A percentile compares a stretch with the other conserved stretches of the same genome.
These are phyloP conservation scores for Labrus mixtus DNA, from an alignment of 2,113 vertebrate genomes.

Conservation along the genomic window DNA sequence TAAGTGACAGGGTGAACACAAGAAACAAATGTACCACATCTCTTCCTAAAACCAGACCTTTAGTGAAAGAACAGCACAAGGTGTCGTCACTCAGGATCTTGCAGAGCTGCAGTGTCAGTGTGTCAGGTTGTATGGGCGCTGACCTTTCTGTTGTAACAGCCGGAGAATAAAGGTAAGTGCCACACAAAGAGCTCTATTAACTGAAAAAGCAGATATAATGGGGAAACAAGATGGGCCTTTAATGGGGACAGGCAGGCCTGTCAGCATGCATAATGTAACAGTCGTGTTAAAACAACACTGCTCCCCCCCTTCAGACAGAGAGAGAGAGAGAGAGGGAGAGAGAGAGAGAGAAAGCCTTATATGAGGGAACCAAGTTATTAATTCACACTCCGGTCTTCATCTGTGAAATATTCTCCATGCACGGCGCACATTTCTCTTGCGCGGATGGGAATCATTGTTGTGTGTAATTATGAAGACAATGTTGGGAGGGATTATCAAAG, in stretches of 20 bases:
- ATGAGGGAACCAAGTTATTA: slow-evolving; percentile 74
- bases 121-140: slow-evolving; percentile 68
- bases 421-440: slow-evolving; percentile 70
- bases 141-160: slow-evolving; percentile 80
- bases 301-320: slow-evolving; percentile 39
- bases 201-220: slow-evolving; percentile 80
- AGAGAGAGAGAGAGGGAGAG: neutral
- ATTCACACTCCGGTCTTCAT: slow-evolving; percentile 72
- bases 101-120: slow-evolving; percentile 24
- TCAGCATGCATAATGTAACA: slow-evolving; percentile 83
- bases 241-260: slow-evolving; percentile 77
- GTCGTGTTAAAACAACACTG: slow-evolving; percentile 81
- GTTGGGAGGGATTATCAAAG: slow-evolving; percentile 83
- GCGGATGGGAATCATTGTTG: slow-evolving; percentile 81
- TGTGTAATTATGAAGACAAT: slow-evolving; percentile 85
- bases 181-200: slow-evolving; percentile 82
- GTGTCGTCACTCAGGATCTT: slow-evolving; percentile 23
- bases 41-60: slow-evolving; percentile 2
- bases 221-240: slow-evolving; percentile 81
- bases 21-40: neutral
- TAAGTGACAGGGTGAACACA: too few relatives aligned
- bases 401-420: slow-evolving; percentile 75
- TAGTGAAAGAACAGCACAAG: slow-evolving; percentile 28
- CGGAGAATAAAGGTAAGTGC: slow-evolving; percentile 75
- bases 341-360: slow-evolving; percentile 43